These are phyloP conservation scores for Kryptolebias marmoratus DNA, from an alignment of 2,113 vertebrate species.

Conservation along the genomic window DNA sequence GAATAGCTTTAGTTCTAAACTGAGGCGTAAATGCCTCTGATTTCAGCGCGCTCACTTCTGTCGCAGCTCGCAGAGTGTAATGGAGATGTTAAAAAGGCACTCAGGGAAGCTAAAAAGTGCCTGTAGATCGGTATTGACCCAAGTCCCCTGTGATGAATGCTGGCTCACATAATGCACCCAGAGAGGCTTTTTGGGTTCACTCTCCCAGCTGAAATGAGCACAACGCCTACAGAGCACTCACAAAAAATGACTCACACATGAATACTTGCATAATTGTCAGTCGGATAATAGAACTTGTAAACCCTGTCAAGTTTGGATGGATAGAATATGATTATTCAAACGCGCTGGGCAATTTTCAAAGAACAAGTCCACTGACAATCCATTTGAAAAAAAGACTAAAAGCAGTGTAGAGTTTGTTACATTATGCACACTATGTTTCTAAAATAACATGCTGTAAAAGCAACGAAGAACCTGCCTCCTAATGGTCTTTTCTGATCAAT, in stretches of 20 bases:
- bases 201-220: slow-evolving; percentile 36
- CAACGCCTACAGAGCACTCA: slow-evolving; percentile 52
- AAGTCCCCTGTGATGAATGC: slow-evolving; percentile 23
- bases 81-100: slow-evolving; percentile 50
- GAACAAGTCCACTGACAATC: background rate
- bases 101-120: slow-evolving; percentile 29
- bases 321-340: background rate
- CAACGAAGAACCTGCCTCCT: too few relatives aligned
- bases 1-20: slow-evolving; percentile 17
- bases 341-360: background rate
- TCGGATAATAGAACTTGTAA: slow-evolving; percentile 10
- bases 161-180: slow-evolving; percentile 47
- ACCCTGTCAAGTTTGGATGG: background rate
- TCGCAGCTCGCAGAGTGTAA: slow-evolving; percentile 1
- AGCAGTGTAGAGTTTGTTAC: too few relatives aligned
- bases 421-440: background rate
- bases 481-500: too few relatives aligned
- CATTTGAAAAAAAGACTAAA: too few relatives aligned
- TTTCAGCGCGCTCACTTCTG: slow-evolving; percentile 16
- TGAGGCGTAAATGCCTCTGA: background rate
- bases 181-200: slow-evolving; percentile 41
- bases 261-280: slow-evolving; percentile 40
- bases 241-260: slow-evolving; percentile 44
- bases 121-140: slow-evolving; percentile 18
- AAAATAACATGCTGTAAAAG: background rate